Base-by-base conservation (phyloP, 2,113 vertebrate genomes). In the Labrus mixtus region DNA sequence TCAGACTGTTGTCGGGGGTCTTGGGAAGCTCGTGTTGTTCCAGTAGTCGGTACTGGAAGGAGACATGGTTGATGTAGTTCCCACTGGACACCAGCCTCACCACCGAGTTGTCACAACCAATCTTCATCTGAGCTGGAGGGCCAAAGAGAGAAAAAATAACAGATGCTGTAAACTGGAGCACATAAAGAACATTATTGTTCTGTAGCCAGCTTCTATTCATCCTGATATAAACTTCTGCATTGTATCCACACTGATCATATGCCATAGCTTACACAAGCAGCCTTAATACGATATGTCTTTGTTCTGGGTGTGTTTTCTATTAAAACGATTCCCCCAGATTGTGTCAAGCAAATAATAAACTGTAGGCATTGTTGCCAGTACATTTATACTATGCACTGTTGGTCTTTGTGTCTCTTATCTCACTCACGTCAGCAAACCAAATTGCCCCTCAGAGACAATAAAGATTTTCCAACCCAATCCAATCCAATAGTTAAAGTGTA, bases 41-140 rank as follows among this genome's bases (percentile, higher is more conserved):
- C 15, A 99, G 93, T 37, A 98, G 95, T 46, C 92, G 95, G 63
- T 98, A 99, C 72, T 98, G 96, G 90, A 99, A 97, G 2, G 96
- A 96, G 81, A 99, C 95, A 5, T 95, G 96, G 78, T 98, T 99
- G 75, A 97, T 72, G 20, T 96, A 96, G 73, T 96, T 97, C 48
- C 97, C 97, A 0, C 97, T 99, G 89, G 97, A 98, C 64, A 99
- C 96, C 95, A 99, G 92, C 74, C 97, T 91, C 82, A 99, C 90
- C 87, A 98, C 97, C 0, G 96, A 96, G 84, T 98, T 97, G 91
- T 99, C 97, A 89, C 97, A 99, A 57, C 96, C 96, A 20, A 99
- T 95, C 93, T 97, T 98, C 95, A 98, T 95, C 92, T 98, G 96
- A 15, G 96, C 97, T 99, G 83, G 46, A 82, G 56, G 36, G 57